A percentile compares a stretch with the other conserved stretches of the same genome.
These are phyloP conservation scores for Plebejus anna DNA, from an alignment of 2,888 invertebrate species.

Conservation along the genomic window DNA sequence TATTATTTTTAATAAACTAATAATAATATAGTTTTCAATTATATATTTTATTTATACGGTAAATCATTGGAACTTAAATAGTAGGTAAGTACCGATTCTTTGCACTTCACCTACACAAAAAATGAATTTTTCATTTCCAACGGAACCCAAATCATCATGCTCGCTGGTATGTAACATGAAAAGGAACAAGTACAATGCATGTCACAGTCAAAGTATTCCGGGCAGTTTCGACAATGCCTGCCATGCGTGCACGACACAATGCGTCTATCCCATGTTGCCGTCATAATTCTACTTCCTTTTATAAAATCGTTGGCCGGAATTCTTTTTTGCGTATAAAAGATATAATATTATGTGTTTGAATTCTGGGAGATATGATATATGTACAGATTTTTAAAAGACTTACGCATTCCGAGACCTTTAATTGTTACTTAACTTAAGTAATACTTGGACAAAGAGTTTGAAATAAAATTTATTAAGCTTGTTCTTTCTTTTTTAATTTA, in stretches of 20 bases:
- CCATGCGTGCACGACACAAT: conserved; percentile 35
- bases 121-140: neutral
- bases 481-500: no score
- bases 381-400: neutral
- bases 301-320: conserved; percentile 30
- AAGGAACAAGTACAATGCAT: conserved; percentile 52
- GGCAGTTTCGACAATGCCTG: conserved; percentile 45
- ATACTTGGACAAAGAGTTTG: no score
- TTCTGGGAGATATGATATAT: neutral
- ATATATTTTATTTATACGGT: no score
- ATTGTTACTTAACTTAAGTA: no score
- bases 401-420: no score
- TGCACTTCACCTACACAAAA: neutral
- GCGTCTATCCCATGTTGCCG: conserved; percentile 38
- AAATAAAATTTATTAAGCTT: no score
- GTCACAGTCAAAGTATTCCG: conserved; percentile 61
- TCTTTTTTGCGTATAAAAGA: conserved; percentile 25
- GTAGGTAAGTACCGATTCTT: neutral
- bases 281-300: conserved; percentile 37
- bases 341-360: neutral
- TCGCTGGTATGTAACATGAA: conserved; percentile 21
- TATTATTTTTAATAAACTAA: no score
- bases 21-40: no score
- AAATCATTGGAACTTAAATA: no score
- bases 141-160: conserved; percentile 20